A percentile compares a stretch with the other conserved stretches of the same genome.
Conservation (phyloP, 2,797 vertebrate genomes). For the Cynodonichthys magdalenae region DNA sequence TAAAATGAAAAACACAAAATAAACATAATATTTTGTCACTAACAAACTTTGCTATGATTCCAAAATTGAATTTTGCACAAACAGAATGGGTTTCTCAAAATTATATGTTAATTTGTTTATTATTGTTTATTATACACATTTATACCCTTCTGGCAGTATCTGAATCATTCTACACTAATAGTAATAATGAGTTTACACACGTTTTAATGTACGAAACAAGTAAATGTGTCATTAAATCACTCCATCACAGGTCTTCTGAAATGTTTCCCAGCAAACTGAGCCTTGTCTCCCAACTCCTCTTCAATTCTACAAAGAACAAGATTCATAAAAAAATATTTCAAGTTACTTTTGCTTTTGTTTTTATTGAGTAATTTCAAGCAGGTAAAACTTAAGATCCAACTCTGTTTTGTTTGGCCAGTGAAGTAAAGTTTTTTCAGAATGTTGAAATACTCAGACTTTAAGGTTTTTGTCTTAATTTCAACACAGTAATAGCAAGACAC, state of each 20-base stretch:
- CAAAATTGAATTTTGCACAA: too few relatives aligned
- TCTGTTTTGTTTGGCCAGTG: background rate
- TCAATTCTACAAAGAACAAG: slow-evolving; percentile 85
- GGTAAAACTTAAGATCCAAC: background rate
- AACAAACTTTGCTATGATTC: slow-evolving; percentile 41
- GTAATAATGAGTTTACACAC: background rate
- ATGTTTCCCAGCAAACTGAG: slow-evolving; percentile 89
- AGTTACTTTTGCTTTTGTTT: too few relatives aligned
- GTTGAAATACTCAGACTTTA: background rate
- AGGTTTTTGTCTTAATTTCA: background rate
- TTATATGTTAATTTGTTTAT: background rate
- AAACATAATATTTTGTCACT: slow-evolving; percentile 10
- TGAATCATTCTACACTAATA: slow-evolving; percentile 29
- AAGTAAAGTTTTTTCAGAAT: too few relatives aligned
- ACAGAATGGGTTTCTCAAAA: too few relatives aligned
- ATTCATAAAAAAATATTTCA: background rate
- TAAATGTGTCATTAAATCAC: slow-evolving; percentile 58
- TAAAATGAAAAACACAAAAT: slow-evolving; percentile 6
- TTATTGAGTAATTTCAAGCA: background rate
- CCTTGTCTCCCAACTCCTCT: slow-evolving; percentile 92
- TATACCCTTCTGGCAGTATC: background rate
- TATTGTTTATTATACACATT: background rate
- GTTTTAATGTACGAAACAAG: slow-evolving; percentile 15
- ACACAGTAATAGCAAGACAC: background rate
- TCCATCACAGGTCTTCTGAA: slow-evolving; percentile 90